Evolutionary conservation across 1,140 invertebrate species (phyloP), one percentile per base, ranked within the genome.

Genomic region (Hylaeus volcanicus): DNA sequence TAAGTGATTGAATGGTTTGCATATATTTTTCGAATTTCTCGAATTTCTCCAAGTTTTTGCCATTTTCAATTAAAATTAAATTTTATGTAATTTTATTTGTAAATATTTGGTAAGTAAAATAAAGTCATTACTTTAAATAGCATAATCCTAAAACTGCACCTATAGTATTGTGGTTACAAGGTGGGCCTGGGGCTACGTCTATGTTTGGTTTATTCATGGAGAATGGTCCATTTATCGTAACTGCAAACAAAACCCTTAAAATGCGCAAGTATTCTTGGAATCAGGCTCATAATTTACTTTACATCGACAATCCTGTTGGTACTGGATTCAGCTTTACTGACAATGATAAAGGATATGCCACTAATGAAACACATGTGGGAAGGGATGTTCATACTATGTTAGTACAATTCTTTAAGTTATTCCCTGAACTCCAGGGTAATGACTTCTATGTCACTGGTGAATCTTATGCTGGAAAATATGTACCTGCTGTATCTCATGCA

Each of bases 271-370:
- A 95, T 65, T 96, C 96, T 8, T 98, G 97, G 97, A 96, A 95
- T 73, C 92, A 94, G 15, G 95, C 94, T 5, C 96, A 97, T 86
- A 96, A 96, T 88, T 88, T 98, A 45, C 93, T 98, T 26, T 98
- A 97, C 87, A 96, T 98, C 74, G 98, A 98, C 89, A 98, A 97
- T 91, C 98, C 97, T 6, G 97, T 97, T 61, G 97, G 97, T 2
- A 96, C 97, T 37, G 96, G 96, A 2, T 97, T 95, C 84, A 97
- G 96, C 88, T 97, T 96, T 82, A 96, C 96, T 0, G 94, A 95
- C 0, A 89, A 95, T 61, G 93, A 95, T 4, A 92, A 91, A 69
- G 95, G 96, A 8, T 96, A 95, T 88, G 95, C 95, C 6, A 94
- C 89, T 37, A 95, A 96, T 91, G 94, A 97, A 91, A 94, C 93